Evolutionary conservation across 2,797 vertebrate species (phyloP).

Genomic region (Ara ararauna): DNA sequence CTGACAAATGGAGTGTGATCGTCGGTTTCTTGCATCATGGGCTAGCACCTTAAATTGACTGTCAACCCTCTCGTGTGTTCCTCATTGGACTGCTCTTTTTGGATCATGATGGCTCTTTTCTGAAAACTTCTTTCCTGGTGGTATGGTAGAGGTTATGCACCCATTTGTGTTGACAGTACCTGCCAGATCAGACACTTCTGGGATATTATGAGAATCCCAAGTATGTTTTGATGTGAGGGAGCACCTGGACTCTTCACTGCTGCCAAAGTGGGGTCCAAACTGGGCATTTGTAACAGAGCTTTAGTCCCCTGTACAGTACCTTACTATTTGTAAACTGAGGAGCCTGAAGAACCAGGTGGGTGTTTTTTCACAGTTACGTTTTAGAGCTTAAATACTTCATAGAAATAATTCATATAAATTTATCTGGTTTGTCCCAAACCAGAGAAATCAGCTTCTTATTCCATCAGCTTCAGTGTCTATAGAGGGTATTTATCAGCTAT

Average conservation of each 20-base stretch:
- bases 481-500: background rate
- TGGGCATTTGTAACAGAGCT: background rate
- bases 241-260: background rate
- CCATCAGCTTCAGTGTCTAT: background rate
- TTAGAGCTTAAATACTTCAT: background rate
- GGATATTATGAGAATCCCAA: background rate
- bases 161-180: background rate
- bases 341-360: background rate
- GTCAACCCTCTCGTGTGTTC: background rate
- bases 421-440: background rate
- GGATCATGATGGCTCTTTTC: background rate
- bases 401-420: background rate
- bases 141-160: background rate
- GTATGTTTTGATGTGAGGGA: accelerated
- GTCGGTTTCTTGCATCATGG: background rate
- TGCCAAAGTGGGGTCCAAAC: background rate
- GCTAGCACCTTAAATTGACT: background rate
- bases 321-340: background rate
- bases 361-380: background rate
- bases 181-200: background rate
- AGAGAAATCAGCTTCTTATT: background rate
- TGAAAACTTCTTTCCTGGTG: background rate
- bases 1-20: background rate
- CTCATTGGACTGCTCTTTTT: background rate
- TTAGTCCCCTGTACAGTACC: background rate